phyloP scores from a whole-genome alignment of 2,888 invertebrate species.

The Toxonevra muliebris region DNA sequence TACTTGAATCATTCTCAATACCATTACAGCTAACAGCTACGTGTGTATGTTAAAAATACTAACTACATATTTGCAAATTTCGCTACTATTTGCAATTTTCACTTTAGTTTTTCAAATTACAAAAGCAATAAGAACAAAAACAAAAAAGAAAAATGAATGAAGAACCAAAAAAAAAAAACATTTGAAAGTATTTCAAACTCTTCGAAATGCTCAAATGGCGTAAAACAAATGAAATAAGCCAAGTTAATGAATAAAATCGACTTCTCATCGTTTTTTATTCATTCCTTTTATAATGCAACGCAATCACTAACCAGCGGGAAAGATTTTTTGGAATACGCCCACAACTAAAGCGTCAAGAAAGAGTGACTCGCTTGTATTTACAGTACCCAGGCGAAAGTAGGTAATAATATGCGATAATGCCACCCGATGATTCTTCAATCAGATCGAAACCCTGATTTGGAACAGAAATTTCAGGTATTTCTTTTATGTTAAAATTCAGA shows the following conservation, averaged over 20 bases:
- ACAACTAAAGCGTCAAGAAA: too few species aligned
- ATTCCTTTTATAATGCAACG: neutral
- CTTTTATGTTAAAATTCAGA: too few species aligned
- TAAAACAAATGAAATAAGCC: conserved; percentile 39
- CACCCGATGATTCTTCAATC: too few species aligned
- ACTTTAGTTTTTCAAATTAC: neutral
- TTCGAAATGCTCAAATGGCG: conserved; percentile 6
- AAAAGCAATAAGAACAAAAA: too few species aligned
- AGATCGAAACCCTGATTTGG: too few species aligned
- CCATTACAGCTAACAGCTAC: neutral
- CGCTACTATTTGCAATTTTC: conserved; percentile 17
- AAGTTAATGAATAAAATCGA: conserved; percentile 40
- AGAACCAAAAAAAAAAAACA: neutral
- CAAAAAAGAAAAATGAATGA: neutral
- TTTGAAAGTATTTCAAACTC: conserved; percentile 24
- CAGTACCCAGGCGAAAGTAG: too few species aligned
- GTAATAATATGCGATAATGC: too few species aligned
- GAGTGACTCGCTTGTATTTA: too few species aligned
- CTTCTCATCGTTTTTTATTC: conserved; percentile 1
- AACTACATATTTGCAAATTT: neutral
- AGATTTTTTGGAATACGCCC: too few species aligned
- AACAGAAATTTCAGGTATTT: too few species aligned
- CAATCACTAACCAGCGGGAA: too few species aligned
- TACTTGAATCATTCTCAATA: neutral
- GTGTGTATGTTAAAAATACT: too few species aligned